Percentiles rank a stretch among this genome's conserved stretches.
phyloP scores from a whole-genome alignment of 2,797 vertebrate genomes.

The Garrulus glandarius region DNA sequence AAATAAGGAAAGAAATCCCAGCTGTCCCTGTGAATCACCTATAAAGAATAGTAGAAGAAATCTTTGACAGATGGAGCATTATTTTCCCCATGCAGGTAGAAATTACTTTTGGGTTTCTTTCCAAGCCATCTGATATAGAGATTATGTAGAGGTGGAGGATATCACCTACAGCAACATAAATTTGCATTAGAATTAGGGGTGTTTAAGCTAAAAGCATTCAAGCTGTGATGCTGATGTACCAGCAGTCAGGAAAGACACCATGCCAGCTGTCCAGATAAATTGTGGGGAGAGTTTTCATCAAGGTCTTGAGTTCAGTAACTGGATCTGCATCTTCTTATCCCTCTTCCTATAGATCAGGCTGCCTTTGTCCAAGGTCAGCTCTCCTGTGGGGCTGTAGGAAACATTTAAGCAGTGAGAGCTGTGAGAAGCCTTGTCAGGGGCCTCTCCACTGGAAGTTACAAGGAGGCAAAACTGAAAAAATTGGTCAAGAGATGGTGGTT shows the following conservation, averaged over 20 bases:
- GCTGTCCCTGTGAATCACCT: neutral
- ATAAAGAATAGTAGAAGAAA: neutral
- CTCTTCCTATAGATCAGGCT: neutral
- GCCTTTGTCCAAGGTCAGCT: neutral
- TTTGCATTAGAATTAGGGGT: neutral
- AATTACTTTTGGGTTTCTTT: constrained; percentile 5
- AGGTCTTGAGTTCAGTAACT: neutral
- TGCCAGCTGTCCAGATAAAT: neutral
- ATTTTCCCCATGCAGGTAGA: neutral
- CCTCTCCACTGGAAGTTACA: neutral
- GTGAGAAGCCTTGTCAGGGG: neutral
- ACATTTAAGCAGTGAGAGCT: neutral
- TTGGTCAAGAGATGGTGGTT: neutral
- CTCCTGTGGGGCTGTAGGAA: neutral
- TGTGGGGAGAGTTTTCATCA: neutral
- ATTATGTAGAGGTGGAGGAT: neutral
- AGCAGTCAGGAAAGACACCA: neutral
- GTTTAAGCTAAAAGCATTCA: neutral
- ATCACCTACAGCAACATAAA: neutral
- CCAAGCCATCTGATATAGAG: neutral
- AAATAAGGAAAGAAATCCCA: neutral
- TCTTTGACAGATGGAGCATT: neutral
- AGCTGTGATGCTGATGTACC: neutral
- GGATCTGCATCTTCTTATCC: neutral
- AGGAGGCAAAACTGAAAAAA: neutral